Evolutionary conservation across 2,113 vertebrate species (phyloP).

Genomic region (Vanacampus margaritifer): DNA sequence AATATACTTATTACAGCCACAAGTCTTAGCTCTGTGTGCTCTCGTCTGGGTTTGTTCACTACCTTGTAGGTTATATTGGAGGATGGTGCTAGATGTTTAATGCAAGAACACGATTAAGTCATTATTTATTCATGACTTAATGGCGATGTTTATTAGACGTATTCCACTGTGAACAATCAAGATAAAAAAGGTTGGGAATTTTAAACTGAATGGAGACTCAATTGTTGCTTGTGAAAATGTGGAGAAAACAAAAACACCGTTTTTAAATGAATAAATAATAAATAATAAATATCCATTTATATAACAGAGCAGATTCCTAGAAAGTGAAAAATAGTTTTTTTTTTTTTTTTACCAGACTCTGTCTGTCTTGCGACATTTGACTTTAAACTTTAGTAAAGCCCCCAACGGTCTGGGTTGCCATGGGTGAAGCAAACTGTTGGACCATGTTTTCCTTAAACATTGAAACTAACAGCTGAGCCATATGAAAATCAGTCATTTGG

Average conservation of each 20-base stretch:
- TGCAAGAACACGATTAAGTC: background rate
- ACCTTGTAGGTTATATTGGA: conserved; percentile 1
- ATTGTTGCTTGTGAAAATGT: background rate
- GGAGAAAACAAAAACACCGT: background rate
- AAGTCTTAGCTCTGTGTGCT: conserved; percentile 35
- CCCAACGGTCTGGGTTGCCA: background rate
- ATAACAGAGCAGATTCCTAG: conserved; percentile 5
- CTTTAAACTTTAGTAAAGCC: background rate
- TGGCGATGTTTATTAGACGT: background rate
- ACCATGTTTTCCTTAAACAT: background rate
- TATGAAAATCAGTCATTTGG: no score
- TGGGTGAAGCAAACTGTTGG: background rate
- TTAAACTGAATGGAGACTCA: background rate
- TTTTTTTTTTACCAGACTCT: background rate
- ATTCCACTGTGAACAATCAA: background rate
- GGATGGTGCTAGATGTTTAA: background rate
- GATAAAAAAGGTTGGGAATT: background rate
- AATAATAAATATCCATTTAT: background rate
- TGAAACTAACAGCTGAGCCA: no score
- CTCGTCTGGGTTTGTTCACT: conserved; percentile 21
- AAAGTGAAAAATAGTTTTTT: background rate
- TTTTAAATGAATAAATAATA: no score
- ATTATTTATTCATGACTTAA: background rate
- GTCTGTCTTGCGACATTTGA: background rate
- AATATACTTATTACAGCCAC: conserved; percentile 68